Conservation (phyloP, 2,113 vertebrate species). For the Podilymbus podiceps region DNA sequence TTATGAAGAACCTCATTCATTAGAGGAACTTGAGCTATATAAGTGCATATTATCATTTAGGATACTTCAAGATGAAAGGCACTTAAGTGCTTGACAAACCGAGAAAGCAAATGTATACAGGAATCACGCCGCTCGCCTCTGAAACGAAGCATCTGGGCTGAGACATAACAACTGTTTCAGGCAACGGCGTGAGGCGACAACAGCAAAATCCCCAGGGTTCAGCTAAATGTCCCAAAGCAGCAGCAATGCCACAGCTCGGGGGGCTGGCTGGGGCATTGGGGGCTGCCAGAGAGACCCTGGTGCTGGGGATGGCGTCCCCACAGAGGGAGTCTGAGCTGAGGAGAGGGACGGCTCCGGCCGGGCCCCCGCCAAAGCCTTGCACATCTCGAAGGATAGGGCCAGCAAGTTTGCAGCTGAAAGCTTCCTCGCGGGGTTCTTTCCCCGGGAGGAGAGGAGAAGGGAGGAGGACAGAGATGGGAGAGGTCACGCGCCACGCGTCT, state of each 20-base stretch:
- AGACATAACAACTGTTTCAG: neutral
- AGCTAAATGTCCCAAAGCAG: neutral
- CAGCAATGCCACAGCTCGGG: accelerated
- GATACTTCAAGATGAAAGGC: conserved; percentile 65
- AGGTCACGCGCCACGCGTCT: accelerated
- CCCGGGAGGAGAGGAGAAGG: neutral
- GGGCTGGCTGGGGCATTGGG: accelerated
- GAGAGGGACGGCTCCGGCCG: accelerated
- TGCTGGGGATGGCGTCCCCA: neutral
- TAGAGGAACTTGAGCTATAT: conserved; percentile 44
- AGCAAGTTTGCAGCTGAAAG: neutral
- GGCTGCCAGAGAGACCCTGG: neutral
- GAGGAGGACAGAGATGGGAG: neutral
- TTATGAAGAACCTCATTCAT: conserved; percentile 58
- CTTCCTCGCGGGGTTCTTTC: accelerated
- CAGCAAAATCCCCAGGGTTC: neutral
- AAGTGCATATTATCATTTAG: conserved; percentile 57
- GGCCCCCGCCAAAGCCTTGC: accelerated
- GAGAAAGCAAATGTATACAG: conserved; percentile 50
- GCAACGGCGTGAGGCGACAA: accelerated
- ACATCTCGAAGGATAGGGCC: accelerated
- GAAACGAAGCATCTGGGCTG: conserved; percentile 47
- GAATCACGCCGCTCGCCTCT: neutral
- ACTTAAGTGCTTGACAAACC: conserved; percentile 63
- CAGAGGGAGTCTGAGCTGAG: accelerated